Evolutionary conservation across 2,113 vertebrate genomes (phyloP).

Genomic region (rat (Rattus norvegicus)): DNA sequence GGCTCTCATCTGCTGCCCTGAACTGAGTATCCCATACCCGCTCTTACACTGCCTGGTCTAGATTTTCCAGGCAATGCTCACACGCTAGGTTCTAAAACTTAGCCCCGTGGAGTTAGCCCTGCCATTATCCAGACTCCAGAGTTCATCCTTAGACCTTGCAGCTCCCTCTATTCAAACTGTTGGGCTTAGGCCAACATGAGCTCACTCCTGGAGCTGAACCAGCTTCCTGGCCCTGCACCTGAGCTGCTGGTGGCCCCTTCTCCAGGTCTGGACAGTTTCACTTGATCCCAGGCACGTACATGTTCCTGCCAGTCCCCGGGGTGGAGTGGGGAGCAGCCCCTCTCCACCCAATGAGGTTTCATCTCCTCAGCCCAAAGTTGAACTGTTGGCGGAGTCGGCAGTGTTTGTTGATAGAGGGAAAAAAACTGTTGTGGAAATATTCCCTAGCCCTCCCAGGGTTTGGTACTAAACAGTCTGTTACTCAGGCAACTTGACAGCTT

Average conservation of each 20-base stretch:
- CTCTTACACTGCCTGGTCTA: background rate
- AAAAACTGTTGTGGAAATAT: conserved; percentile 53
- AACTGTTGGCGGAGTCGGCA: conserved; percentile 47
- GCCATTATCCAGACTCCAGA: background rate
- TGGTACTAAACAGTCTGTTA: conserved; percentile 50
- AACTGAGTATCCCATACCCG: background rate
- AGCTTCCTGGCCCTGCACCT: conserved; percentile 40
- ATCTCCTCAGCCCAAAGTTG: background rate
- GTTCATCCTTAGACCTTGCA: background rate
- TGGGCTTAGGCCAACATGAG: conserved; percentile 57
- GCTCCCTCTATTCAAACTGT: background rate
- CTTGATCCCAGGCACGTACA: background rate
- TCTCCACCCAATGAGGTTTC: background rate
- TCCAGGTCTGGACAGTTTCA: background rate
- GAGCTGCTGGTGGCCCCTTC: background rate
- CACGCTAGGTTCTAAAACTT: background rate
- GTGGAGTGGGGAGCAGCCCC: background rate
- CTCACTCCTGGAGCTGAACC: conserved; percentile 51
- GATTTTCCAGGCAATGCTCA: background rate
- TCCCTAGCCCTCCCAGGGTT: conserved; percentile 19
- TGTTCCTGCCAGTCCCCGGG: background rate
- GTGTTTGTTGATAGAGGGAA: conserved; percentile 48
- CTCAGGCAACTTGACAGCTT: conserved; percentile 49
- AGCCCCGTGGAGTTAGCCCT: background rate
- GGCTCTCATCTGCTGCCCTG: background rate